Percentiles rank a stretch among this genome's conserved stretches.
Conservation (phyloP, 2,113 vertebrate species). For the Brachypteracias leptosomus region DNA sequence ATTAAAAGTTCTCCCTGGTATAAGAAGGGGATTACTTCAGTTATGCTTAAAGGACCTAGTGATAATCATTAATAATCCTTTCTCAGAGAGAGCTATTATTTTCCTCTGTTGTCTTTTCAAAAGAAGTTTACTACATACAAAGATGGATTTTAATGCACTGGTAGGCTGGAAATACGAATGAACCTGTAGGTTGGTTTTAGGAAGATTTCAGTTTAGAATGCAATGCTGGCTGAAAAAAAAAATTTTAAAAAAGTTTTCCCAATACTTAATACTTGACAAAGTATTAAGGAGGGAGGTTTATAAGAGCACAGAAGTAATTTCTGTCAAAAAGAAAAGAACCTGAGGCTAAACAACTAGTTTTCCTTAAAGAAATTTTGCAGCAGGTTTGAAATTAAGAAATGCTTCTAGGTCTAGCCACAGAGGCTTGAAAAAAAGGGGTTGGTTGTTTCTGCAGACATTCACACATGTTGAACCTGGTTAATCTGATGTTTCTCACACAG, state of each 20-base stretch:
- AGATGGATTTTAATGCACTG: background rate
- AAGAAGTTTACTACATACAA: background rate
- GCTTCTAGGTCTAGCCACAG: background rate
- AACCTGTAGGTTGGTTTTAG: background rate
- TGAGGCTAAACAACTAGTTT: background rate
- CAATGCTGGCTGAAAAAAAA: background rate
- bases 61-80: background rate
- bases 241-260: background rate
- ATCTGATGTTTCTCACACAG: background rate
- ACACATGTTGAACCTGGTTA: rapidly evolving
- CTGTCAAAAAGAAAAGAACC: background rate
- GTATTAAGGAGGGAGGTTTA: background rate
- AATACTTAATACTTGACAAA: background rate
- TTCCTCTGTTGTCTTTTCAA: background rate
- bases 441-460: background rate
- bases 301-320: background rate
- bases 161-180: background rate
- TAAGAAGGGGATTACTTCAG: background rate
- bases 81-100: background rate
- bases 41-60: background rate
- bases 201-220: background rate
- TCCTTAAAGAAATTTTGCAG: background rate
- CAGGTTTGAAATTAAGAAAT: background rate
- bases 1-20: background rate
- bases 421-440: background rate